Evolutionary conservation across 2,113 vertebrate genomes (phyloP), one percentile per base, ranked within the genome.

Genomic region (Ancistrus triradiatus): DNA sequence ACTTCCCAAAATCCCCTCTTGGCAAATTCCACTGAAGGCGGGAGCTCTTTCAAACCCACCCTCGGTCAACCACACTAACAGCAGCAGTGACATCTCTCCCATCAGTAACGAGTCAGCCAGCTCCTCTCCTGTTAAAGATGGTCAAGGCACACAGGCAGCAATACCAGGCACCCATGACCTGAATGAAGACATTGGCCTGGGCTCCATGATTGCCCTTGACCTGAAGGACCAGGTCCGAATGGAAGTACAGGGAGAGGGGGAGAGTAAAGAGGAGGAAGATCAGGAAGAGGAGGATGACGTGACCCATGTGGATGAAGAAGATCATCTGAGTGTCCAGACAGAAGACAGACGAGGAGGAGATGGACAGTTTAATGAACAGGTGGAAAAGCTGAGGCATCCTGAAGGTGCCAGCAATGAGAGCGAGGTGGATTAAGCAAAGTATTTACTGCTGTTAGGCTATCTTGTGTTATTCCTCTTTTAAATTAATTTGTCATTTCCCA

Each of bases 81-180:
- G 94, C 90, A 98, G 96, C 88, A 98, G 94, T 0, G 96, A 98
- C 88, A 98, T 98, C 85, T 98, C 95, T 0, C 95, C 96, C 0
- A 92, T 98, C 77, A 98, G 94, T 81, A 92, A 92, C 0, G 96
- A 97, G 83, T 98, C 95, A 0, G 59, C 79, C 24, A 81, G 84
- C 6, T 89, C 92, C 0, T 98, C 96, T 0, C 96, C 96, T 0
- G 63, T 90, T 63, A 97, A 94, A 81, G 94, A 98, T 59, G 87
- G 76, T 78, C 91, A 91, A 77, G 89, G 88, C 60, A 86, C 90
- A 0, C 92, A 91, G 80, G 90, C 90, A 33, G 69, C 81, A 0
- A 85, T 78, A 33, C 81, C 73, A 8, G 48, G 84, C 51, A 81
- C 89, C 52, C 87, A 87, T 42, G 74, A 81, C 48, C 78, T 91